Conservation (phyloP, 2,888 invertebrate species). For the Leucophenga maculata region DNA sequence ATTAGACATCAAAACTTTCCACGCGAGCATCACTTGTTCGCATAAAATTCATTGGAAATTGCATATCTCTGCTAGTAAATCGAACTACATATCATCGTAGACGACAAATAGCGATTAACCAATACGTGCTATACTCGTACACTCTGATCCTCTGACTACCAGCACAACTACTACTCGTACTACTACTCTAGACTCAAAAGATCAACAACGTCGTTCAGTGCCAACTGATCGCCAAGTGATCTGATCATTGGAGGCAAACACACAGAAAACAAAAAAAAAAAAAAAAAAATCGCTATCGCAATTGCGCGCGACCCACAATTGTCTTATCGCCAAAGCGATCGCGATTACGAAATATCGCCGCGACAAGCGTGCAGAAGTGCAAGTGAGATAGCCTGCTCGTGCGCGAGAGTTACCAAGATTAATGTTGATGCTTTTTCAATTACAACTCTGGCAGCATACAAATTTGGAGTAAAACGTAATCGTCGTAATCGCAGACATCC, state of each 20-base stretch:
- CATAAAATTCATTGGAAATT: constrained; percentile 22
- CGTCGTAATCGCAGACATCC: constrained; percentile 64
- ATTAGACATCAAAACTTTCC: no score
- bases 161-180: constrained; percentile 38
- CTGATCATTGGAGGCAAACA: no score
- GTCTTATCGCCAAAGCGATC: constrained; percentile 49
- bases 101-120: constrained; percentile 51
- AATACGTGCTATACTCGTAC: constrained; percentile 49
- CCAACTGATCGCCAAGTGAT: constrained; percentile 15
- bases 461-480: constrained; percentile 68
- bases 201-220: constrained; percentile 6
- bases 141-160: background rate
- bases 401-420: constrained; percentile 65
- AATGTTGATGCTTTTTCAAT: constrained; percentile 71
- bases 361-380: constrained; percentile 33
- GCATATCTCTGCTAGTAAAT: constrained; percentile 13
- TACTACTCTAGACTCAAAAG: constrained; percentile 3
- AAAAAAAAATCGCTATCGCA: constrained; percentile 21
- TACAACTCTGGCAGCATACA: constrained; percentile 67
- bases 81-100: constrained; percentile 49
- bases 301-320: constrained; percentile 27
- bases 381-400: constrained; percentile 30
- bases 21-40: constrained; percentile 11
- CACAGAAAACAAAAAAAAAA: constrained; percentile 12
- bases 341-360: constrained; percentile 37